These are phyloP conservation scores for Sussaba pulchella DNA, from an alignment of 2,888 invertebrate species.

Conservation along the genomic window DNA sequence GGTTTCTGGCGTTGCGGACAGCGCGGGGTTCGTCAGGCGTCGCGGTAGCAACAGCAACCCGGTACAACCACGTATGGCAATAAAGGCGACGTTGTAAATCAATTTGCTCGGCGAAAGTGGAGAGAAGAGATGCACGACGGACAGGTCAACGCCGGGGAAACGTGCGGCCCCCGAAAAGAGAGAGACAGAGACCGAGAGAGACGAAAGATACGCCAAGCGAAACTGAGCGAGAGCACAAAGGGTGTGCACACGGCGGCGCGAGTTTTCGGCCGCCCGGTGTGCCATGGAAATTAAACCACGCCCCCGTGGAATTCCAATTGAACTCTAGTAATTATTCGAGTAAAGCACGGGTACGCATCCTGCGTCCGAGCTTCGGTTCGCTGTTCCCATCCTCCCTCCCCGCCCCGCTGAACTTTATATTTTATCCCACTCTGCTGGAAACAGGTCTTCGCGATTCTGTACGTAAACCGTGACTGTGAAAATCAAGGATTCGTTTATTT, in stretches of 20 bases:
- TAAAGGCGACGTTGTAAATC: constrained; percentile 68
- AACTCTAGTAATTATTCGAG: constrained; percentile 67
- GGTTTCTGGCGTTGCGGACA: constrained; percentile 15
- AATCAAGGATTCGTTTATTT: constrained; percentile 29
- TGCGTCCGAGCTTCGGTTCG: constrained; percentile 54
- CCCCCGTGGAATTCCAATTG: constrained; percentile 66
- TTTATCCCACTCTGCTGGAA: not conserved
- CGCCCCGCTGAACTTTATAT: constrained; percentile 39
- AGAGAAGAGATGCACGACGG: constrained; percentile 57
- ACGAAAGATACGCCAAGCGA: constrained; percentile 23
- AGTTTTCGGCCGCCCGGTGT: constrained; percentile 63
- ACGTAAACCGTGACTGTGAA: not conserved
- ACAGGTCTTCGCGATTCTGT: not conserved
- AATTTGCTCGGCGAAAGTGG: constrained; percentile 65
- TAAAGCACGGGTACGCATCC: constrained; percentile 58
- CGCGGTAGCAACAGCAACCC: no score
- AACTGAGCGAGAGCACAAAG: constrained; percentile 54
- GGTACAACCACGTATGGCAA: constrained; percentile 63
- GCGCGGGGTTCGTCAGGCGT: constrained; percentile 2
- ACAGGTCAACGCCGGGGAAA: constrained; percentile 34
- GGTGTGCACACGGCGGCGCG: constrained; percentile 62
- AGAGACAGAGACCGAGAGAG: no score
- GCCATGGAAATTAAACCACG: constrained; percentile 66
- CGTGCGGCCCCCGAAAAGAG: constrained; percentile 8
- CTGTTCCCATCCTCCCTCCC: constrained; percentile 35